Evolutionary conservation across 2,888 invertebrate genomes (phyloP), one percentile per base, ranked within the genome.

Genomic region (Eledone cirrhosa): DNA sequence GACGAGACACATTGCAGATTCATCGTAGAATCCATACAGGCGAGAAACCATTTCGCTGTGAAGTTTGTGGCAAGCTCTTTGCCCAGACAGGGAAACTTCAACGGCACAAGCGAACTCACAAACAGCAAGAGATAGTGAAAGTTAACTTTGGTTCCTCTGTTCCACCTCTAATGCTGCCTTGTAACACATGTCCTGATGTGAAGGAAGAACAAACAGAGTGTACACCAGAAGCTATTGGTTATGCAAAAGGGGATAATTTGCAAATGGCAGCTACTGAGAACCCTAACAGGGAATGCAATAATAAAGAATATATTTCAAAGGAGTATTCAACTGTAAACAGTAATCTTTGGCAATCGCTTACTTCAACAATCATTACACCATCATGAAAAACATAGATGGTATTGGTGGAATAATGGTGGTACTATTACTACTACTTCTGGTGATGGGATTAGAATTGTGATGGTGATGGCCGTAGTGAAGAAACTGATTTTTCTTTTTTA

Each of bases 241-340:
- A n/a, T 11, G 33, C n/a, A 69, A 33, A 69, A n/a, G 33, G 16
- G 19, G 31, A 69, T 33, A 19, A 29, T 16, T 22, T 22, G 22
- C 22, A 69, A 33, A n/a, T n/a, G 31, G 41, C 41, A 41, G 69
- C 22, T 22, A 11, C 5, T 33, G 0, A 31, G 16, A 19, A 69
- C 69, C 2, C 69, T 33, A 33, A 31, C 3, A 69, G 19, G 5
- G 33, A 33, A 16, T 33, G n/a, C 31, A 31, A 69, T 16, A 13
- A 33, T 33, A 22, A 69, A 69, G 69, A 33, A 2, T 69, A 69
- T 33, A 8, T 33, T 22, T 69, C 69, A 33, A 69, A 69, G 33
- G 69, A 69, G 29, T 69, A 69, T 69, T 69, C 69, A 11, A 69
- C 69, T 33, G 69, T 69, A 33, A 69, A 69, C 33, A 69, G 69